These are phyloP conservation scores for Loxodonta africana DNA, from an alignment of 2,113 vertebrate genomes.

Conservation along the genomic window DNA sequence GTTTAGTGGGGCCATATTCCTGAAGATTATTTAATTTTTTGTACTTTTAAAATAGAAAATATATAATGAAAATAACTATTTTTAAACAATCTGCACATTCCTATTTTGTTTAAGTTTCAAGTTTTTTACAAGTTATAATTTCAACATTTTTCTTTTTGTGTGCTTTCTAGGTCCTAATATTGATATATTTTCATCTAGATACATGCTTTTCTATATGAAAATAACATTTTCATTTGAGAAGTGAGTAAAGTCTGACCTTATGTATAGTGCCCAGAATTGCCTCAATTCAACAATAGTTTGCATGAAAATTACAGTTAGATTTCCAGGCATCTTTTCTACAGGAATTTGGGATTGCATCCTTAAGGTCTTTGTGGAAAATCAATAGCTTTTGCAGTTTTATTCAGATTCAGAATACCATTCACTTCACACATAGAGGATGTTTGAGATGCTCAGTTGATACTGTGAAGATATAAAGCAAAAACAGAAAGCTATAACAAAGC, in stretches of 20 bases:
- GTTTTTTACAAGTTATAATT: background rate
- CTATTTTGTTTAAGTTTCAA: background rate
- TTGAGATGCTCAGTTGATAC: background rate
- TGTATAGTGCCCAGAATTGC: constrained; percentile 53
- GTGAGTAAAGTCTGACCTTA: background rate
- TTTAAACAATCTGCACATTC: background rate
- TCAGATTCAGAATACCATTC: background rate
- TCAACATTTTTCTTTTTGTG: background rate
- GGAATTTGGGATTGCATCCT: background rate
- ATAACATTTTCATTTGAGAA: constrained; percentile 18
- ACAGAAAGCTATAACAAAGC: background rate
- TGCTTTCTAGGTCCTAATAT: background rate
- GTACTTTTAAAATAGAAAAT: background rate
- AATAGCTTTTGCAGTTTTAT: constrained; percentile 52
- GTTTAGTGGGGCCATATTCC: background rate
- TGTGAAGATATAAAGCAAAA: constrained; percentile 3
- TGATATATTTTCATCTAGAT: background rate
- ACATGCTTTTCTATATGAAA: constrained; percentile 34
- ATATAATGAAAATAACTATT: background rate
- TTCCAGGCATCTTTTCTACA: constrained; percentile 33
- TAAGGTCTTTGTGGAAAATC: constrained; percentile 50
- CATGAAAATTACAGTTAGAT: constrained; percentile 20
- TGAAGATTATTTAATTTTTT: background rate
- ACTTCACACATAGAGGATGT: background rate
- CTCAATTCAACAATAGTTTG: constrained; percentile 50